Percentiles rank a stretch among this genome's conserved stretches.
These are phyloP conservation scores for Lutraria rhynchaena DNA, from an alignment of 1,140 invertebrate species.

Conservation along the genomic window DNA sequence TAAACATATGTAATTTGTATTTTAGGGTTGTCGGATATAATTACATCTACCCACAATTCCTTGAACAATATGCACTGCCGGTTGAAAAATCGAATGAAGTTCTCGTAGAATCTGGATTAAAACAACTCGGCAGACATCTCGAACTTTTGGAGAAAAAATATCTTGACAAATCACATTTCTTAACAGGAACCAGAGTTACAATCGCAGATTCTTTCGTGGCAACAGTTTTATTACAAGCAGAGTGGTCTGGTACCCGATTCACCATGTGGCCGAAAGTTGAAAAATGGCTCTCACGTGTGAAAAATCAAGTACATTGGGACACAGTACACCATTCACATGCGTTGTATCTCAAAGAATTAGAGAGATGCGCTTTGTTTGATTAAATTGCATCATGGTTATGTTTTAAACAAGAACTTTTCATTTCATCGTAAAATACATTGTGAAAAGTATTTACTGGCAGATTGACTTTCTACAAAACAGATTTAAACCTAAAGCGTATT, in stretches of 20 bases:
- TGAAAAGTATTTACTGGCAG: too few relatives aligned
- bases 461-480: too few relatives aligned
- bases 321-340: slow-evolving; percentile 65
- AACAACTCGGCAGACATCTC: slow-evolving; percentile 59
- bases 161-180: slow-evolving; percentile 61
- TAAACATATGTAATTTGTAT: slow-evolving; percentile 18
- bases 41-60: slow-evolving; percentile 71
- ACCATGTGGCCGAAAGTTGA: slow-evolving; percentile 69
- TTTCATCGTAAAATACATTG: too few relatives aligned
- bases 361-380: slow-evolving; percentile 36
- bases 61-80: slow-evolving; percentile 67
- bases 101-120: slow-evolving; percentile 66
- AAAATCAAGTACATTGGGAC: slow-evolving; percentile 67
- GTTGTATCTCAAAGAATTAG: slow-evolving; percentile 64
- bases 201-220: slow-evolving; percentile 67
- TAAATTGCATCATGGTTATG: too few relatives aligned
- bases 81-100: slow-evolving; percentile 62
- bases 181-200: slow-evolving; percentile 65
- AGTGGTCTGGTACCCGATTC: slow-evolving; percentile 67
- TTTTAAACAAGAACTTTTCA: too few relatives aligned
- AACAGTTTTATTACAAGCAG: slow-evolving; percentile 65
- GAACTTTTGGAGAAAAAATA: slow-evolving; percentile 66
- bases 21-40: slow-evolving; percentile 63
- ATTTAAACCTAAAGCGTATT: too few relatives aligned
- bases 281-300: slow-evolving; percentile 65